Evolutionary conservation across 2,888 invertebrate species (phyloP).

Genomic region (Temnothorax unifasciatus): DNA sequence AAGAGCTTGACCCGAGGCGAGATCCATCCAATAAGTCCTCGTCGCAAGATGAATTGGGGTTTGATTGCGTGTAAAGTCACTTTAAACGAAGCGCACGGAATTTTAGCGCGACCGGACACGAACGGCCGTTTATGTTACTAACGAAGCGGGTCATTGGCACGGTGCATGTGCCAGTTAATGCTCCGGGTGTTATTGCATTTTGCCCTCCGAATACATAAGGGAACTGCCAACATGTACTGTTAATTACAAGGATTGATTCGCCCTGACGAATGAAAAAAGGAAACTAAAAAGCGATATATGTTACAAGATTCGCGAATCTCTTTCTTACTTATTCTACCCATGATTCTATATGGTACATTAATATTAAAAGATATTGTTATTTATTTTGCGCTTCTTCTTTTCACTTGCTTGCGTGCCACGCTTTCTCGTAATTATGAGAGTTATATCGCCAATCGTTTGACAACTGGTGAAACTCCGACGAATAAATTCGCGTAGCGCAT

Average conservation of each 20-base stretch:
- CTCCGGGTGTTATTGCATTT: constrained; percentile 27
- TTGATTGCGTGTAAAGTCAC: constrained; percentile 53
- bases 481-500: constrained; percentile 10
- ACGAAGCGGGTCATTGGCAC: constrained; percentile 50
- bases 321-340: constrained; percentile 1
- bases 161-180: constrained; percentile 40
- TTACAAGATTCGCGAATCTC: background rate
- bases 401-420: background rate
- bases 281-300: background rate
- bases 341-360: constrained; percentile 12
- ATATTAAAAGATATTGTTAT: constrained; percentile 19
- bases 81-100: constrained; percentile 46
- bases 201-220: constrained; percentile 19
- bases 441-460: background rate
- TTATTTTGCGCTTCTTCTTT: background rate
- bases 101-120: constrained; percentile 36
- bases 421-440: background rate
- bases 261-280: background rate
- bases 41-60: constrained; percentile 56
- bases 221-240: constrained; percentile 7
- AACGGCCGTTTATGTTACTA: constrained; percentile 37
- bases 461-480: constrained; percentile 6
- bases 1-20: constrained; percentile 44
- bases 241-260: constrained; percentile 25
- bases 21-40: constrained; percentile 46